phyloP scores from a whole-genome alignment of 2,113 vertebrate genomes.

The Pleuronectes platessa region DNA sequence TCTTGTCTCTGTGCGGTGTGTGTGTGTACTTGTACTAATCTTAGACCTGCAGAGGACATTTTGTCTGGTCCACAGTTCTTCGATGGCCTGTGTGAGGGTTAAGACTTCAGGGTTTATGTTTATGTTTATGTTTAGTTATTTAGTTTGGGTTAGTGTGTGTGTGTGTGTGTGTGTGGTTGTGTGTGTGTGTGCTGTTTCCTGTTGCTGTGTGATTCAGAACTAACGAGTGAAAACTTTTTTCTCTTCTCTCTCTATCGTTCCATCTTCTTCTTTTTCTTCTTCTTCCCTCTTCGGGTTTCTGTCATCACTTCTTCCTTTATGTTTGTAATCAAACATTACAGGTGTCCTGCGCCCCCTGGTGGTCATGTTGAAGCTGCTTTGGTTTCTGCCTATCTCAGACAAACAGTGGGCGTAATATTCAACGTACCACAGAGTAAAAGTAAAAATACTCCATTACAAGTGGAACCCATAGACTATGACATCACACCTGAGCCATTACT shows the following conservation, averaged over 20 bases:
- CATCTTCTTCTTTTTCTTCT: background rate
- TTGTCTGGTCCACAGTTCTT: too few relatives aligned
- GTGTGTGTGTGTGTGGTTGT: background rate
- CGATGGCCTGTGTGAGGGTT: too few relatives aligned
- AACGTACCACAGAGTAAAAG: too few relatives aligned
- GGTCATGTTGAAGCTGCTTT: background rate
- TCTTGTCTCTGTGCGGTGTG: background rate
- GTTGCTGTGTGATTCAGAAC: conserved; percentile 39
- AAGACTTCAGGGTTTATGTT: too few relatives aligned
- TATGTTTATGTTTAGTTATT: too few relatives aligned
- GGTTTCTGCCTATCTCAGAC: too few relatives aligned
- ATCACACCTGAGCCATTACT: too few relatives aligned
- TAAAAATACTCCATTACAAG: too few relatives aligned
- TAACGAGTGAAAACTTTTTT: background rate
- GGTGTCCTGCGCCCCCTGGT: background rate
- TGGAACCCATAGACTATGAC: too few relatives aligned
- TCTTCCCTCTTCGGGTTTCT: background rate
- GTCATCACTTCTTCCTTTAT: background rate
- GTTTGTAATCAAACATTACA: background rate
- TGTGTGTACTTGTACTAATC: background rate
- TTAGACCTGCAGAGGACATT: too few relatives aligned
- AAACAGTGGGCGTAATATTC: too few relatives aligned
- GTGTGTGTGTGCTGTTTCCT: conserved; percentile 63
- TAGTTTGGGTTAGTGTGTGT: too few relatives aligned
- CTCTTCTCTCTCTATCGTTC: background rate